phyloP scores from a whole-genome alignment of 2,888 invertebrate species.

The Ochropacha duplaris region DNA sequence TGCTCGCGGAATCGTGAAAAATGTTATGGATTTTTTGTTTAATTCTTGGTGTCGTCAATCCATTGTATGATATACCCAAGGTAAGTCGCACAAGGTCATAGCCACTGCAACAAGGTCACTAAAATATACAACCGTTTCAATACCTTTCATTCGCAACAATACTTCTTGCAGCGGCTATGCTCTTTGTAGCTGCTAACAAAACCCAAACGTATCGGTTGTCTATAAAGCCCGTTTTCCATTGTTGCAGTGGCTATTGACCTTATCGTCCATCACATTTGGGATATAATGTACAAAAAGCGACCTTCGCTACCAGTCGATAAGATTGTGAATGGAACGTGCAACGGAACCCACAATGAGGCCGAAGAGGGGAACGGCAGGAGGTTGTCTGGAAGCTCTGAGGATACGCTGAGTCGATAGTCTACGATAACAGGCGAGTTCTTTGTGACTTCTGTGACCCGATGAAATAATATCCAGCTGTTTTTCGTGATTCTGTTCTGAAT shows the following conservation, averaged over 20 bases:
- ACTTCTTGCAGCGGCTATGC: conserved; percentile 82
- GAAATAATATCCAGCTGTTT: not conserved
- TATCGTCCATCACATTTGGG: conserved; percentile 99
- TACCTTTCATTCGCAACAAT: conserved; percentile 14
- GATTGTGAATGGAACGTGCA: conserved; percentile 62
- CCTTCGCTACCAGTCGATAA: conserved; percentile 35
- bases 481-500: too few species aligned
- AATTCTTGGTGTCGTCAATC: not conserved
- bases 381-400: conserved; percentile 76
- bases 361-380: conserved; percentile 60
- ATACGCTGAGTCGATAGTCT: conserved; percentile 79
- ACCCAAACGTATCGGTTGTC: conserved; percentile 24
- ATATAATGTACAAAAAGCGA: conserved; percentile 89
- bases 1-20: too few species aligned
- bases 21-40: not conserved
- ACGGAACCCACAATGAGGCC: conserved; percentile 58
- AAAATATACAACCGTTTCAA: conserved; percentile 18
- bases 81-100: conserved; percentile 71
- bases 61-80: conserved; percentile 22
- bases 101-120: conserved; percentile 75
- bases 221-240: conserved; percentile 77
- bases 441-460: conserved; percentile 12
- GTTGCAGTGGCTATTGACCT: conserved; percentile 99
- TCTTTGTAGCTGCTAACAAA: conserved; percentile 71
- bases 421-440: conserved; percentile 10